Evolutionary conservation across 1,140 invertebrate species (phyloP).

Genomic region (Drosophila tropicalis): DNA sequence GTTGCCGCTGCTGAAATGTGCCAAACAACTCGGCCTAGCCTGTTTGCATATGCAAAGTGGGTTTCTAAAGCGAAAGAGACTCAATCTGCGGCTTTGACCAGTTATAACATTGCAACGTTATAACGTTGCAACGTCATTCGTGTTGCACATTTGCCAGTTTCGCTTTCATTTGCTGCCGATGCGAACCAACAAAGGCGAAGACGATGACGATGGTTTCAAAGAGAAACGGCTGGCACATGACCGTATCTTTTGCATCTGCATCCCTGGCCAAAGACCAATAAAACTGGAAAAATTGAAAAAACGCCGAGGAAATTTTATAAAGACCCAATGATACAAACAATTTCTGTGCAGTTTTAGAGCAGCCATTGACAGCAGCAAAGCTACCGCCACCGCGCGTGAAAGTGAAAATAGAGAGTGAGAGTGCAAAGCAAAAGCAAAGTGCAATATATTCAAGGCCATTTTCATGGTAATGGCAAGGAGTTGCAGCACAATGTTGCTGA

Average conservation of each 20-base stretch:
- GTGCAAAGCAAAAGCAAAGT: conserved; percentile 66
- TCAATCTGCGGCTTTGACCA: conserved; percentile 63
- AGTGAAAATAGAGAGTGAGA: conserved; percentile 74
- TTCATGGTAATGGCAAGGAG: conserved; percentile 42
- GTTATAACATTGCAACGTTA: conserved; percentile 69
- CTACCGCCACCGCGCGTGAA: conserved; percentile 46
- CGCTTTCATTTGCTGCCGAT: conserved; percentile 70
- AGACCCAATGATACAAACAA: conserved; percentile 62
- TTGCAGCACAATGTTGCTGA: conserved; percentile 1
- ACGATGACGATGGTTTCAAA: conserved; percentile 39
- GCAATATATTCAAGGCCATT: conserved; percentile 44
- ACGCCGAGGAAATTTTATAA: conserved; percentile 74
- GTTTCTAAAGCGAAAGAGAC: conserved; percentile 69
- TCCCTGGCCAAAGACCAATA: conserved; percentile 43
- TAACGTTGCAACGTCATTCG: conserved; percentile 67
- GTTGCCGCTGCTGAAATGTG: conserved; percentile 56
- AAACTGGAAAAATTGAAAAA: conserved; percentile 80
- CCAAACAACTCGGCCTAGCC: conserved; percentile 34
- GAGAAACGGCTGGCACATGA: conserved; percentile 50
- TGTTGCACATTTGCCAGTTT: conserved; percentile 56
- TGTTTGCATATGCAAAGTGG: conserved; percentile 69
- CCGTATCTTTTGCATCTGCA: conserved; percentile 1
- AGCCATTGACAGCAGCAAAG: conserved; percentile 41
- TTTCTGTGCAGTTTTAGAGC: conserved; percentile 59
- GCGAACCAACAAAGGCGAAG: conserved; percentile 27